Base-by-base conservation (phyloP, 1,140 invertebrate genomes). In the Vanessa tameamea region DNA sequence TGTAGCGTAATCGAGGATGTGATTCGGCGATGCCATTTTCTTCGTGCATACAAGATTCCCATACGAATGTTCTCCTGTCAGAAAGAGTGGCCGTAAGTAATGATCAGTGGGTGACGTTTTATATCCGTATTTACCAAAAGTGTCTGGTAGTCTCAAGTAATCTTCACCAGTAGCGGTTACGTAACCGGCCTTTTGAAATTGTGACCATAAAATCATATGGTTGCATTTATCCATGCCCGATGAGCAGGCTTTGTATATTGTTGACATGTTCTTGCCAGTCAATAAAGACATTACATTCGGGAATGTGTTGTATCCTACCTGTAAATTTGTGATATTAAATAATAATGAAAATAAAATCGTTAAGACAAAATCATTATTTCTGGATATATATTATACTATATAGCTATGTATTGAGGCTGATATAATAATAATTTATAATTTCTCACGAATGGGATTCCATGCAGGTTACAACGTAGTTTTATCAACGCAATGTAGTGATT, bases 201-300 rank as follows among this genome's bases (percentile, higher is more conserved):
- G 76, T 55, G 83, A 88, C 93, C 92, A 93, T 74, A 93, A 83
- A 31, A 92, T 73, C 13, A 82, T 69, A 53, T 89, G 50, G 16
- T 85, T 87, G 65, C 89, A 91, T 16, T 93, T 90, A 13, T 95
- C 89, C 51, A 94, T 87, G 86, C 14, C 95, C 93, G 66, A 91
- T 88, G 80, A 94, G 95, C 78, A 91, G 81, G 8, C 82, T 75
- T 69, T 93, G 86, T 23, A 94, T 87, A 76, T 91, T 90, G 13
- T 80, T 78, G 61, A 91, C 81, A 85, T 87, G 53, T 82, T 95
- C 59, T 94, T 93, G 2, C 97, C 97, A 1, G 95, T 96, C 43
- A 97, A 86, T 14, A 96, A 85, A 0, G 97, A 95, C 93, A 97
- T 95, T 16, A 98, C 81, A 87, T 98, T 98, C 0, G 97, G 96